Base-by-base conservation (phyloP, 2,113 vertebrate genomes). In the Desmodus rotundus region DNA sequence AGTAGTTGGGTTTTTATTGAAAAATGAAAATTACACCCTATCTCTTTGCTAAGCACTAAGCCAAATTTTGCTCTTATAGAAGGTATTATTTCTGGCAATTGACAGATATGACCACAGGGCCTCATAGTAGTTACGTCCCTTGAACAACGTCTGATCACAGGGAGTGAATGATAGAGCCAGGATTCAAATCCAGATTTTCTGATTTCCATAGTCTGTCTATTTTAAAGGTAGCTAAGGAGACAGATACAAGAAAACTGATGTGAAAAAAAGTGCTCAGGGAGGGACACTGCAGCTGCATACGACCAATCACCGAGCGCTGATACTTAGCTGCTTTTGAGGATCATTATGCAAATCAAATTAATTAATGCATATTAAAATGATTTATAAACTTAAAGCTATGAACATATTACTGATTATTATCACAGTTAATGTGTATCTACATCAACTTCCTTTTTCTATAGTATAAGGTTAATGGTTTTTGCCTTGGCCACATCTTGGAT, bases 301-400 rank as follows among this genome's bases (percentile, higher is more conserved):
- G 17, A 91, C 33, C 45, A 84, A 74, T 96, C 52, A 85, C 54
- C 20, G n/a, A 74, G 31, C 50, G 43, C 7, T 87, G 31, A 58
- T 50, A 70, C 31, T 72, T 72, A 84, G 81, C 20, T 94, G 68
- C 20, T 78, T 95, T 91, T 91, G 20, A 83, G 61, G 56, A 80
- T 84, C 31, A 72, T 93, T 45, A 81, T 91, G 41, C 17, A 81
- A 92, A 96, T 93, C 19, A 89, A 93, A 90, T 56, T 19, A 87
- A 26, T 41, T 61, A 92, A 80, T 65, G 20, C 20, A 73, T 56
- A 84, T 65, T 87, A 81, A 78, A 47, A 26, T 67, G 17, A 65
- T 78, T 94, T 92, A n/a, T 87, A 61, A 94, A 91, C 58, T 67
- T 81, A 26, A 82, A 95, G 52, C 61, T 86, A 52, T 93, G 19